Base-by-base conservation (phyloP, 2,888 invertebrate genomes). In the Cecidostiba fungosa region DNA sequence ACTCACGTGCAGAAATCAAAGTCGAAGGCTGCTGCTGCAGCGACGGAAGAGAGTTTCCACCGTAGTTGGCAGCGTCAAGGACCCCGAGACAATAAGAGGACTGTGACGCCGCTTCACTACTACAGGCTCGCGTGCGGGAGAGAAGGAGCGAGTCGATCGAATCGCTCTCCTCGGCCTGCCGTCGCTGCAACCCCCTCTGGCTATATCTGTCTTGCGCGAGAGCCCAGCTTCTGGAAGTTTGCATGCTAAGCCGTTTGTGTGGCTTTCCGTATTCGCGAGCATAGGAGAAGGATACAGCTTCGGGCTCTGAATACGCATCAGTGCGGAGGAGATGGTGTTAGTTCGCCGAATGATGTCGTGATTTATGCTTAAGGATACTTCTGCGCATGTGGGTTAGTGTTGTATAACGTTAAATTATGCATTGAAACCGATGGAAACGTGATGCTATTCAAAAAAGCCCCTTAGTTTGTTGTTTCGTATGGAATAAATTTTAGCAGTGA, bases 41-140 rank as follows among this genome's bases (percentile, higher is more conserved):
- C 70, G 72, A 72, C 73, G 73, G 66, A 83, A 74, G 36, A 84
- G 78, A 74, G 73, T 84, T 79, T 84, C 32, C 79, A 69, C 78
- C 73, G 50, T 74, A 84, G 62, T 77, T 77, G 54, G 84, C 29
- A 84, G 85, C 86, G 89, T 90, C 90, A 90, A 90, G 89, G 88
- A 90, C 88, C 90, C 87, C 84, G 70, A 87, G 89, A 90, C 90
- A 89, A 91, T 90, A 90, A 91, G 89, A 89, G 88, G 85, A 89
- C 77, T 77, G 47, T 32, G 12, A 23, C 54, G 29, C 23, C 54
- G 50, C 62, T 62, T 23, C 54, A 39, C 43, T 10, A 32, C 50
- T 23, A n/a, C 39, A n/a, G 26, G 3, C 39, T 39, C 32, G n/a
- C 14, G 69, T n/a, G n/a, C n/a, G n/a, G n/a, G n/a, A n/a, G 19